A percentile compares a stretch with the other conserved stretches of the same genome.
Evolutionary conservation across 1,140 invertebrate species (phyloP).

Genomic region (Drosophila lini): DNA sequence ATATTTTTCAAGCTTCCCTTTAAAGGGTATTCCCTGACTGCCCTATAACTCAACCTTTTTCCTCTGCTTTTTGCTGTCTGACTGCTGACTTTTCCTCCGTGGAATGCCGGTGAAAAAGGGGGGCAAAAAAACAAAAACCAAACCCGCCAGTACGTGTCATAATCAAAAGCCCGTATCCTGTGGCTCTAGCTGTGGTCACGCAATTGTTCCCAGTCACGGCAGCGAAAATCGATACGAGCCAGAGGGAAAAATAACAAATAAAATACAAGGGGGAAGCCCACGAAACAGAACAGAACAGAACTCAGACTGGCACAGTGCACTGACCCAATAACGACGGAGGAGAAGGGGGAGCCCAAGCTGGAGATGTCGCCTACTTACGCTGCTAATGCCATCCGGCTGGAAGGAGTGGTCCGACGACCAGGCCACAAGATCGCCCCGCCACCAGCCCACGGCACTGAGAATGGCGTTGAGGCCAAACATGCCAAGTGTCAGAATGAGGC

Average conservation of each 20-base stretch:
- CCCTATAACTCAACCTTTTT: neutral
- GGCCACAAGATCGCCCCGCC: slow-evolving; percentile 65
- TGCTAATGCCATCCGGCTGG: slow-evolving; percentile 78
- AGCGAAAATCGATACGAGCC: slow-evolving; percentile 66
- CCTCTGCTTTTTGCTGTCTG: slow-evolving; percentile 25
- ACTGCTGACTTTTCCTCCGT: slow-evolving; percentile 16
- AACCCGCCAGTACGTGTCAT: slow-evolving; percentile 60
- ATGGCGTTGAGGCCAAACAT: slow-evolving; percentile 77
- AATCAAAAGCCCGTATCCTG: slow-evolving; percentile 79
- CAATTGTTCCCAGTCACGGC: slow-evolving; percentile 69
- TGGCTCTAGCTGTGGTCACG: slow-evolving; percentile 50
- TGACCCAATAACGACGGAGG: slow-evolving; percentile 60
- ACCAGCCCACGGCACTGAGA: slow-evolving; percentile 72
- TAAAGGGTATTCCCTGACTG: neutral
- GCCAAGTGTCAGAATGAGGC: slow-evolving; percentile 76
- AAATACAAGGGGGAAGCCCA: slow-evolving; percentile 26
- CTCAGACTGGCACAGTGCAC: slow-evolving; percentile 58
- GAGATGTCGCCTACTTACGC: slow-evolving; percentile 65
- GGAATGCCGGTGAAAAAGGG: slow-evolving; percentile 20
- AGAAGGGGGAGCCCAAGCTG: neutral
- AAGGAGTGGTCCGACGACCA: slow-evolving; percentile 74
- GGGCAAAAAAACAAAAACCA: slow-evolving; percentile 20
- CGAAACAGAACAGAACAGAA: slow-evolving; percentile 1
- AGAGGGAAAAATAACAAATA: slow-evolving; percentile 15
- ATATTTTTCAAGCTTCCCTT: neutral